Percentiles rank a stretch among this genome's conserved stretches.
Conservation (phyloP, 2,888 invertebrate species). For the Epiperipatus broadwayi region DNA sequence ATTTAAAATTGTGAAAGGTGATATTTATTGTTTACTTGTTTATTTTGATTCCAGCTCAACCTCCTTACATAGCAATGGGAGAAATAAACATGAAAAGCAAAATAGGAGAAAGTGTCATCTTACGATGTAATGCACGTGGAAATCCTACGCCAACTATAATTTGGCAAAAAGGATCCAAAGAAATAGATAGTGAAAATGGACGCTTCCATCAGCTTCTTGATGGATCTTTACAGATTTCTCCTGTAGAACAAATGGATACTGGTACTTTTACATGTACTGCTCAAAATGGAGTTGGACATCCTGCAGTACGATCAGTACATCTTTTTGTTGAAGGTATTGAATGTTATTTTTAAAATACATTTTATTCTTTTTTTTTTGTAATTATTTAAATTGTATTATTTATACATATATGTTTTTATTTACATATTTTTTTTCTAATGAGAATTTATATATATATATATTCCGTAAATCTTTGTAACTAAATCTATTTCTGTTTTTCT, state of each 20-base stretch:
- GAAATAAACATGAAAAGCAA: slow-evolving; percentile 43
- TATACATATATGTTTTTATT: too few species aligned
- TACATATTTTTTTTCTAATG: too few species aligned
- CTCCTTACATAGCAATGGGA: slow-evolving; percentile 9
- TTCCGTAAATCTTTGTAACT: too few species aligned
- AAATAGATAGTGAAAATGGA: slow-evolving; percentile 44
- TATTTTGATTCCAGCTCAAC: slow-evolving; percentile 10
- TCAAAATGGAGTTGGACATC: slow-evolving; percentile 56
- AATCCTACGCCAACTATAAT: slow-evolving; percentile 54
- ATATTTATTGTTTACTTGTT: too few species aligned
- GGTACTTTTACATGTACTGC: slow-evolving; percentile 77
- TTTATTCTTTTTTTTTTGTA: too few species aligned
- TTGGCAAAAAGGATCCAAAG: slow-evolving; percentile 51
- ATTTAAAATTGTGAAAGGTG: too few species aligned
- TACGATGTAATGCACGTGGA: slow-evolving; percentile 54
- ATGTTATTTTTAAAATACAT: too few species aligned
- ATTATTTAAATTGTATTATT: too few species aligned
- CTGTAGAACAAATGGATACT: slow-evolving; percentile 47
- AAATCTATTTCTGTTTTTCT: too few species aligned
- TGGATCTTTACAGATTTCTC: slow-evolving; percentile 50
- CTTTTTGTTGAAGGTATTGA: too few species aligned
- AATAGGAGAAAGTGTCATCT: slow-evolving; percentile 51
- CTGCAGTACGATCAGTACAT: too few species aligned
- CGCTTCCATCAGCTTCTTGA: slow-evolving; percentile 50
- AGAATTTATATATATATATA: too few species aligned